A percentile compares a stretch with the other conserved stretches of the same genome.
Evolutionary conservation across 2,113 vertebrate species (phyloP).

Genomic region (Rhea pennata): DNA sequence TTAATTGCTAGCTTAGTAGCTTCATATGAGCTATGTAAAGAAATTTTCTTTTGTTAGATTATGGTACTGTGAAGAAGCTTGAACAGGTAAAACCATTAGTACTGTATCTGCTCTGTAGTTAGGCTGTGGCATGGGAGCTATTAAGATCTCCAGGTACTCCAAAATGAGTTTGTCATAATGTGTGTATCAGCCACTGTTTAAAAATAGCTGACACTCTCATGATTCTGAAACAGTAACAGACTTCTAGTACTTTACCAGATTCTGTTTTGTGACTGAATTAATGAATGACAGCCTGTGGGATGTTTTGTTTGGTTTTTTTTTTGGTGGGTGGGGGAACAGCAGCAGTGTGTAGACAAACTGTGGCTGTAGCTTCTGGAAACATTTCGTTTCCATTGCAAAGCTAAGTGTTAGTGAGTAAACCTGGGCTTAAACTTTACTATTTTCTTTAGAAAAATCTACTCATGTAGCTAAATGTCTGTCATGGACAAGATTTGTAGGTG

Average conservation of each 20-base stretch:
- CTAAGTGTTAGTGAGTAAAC: background rate
- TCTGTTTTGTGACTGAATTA: background rate
- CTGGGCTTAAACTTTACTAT: background rate
- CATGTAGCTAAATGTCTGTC: background rate
- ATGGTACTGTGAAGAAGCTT: background rate
- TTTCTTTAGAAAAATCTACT: background rate
- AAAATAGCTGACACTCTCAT: background rate
- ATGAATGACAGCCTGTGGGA: background rate
- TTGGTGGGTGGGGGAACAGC: rapidly evolving
- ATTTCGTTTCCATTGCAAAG: background rate
- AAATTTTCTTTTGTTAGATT: background rate
- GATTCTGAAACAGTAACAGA: background rate
- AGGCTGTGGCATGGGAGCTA: background rate
- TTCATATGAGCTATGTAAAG: background rate
- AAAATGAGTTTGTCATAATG: background rate
- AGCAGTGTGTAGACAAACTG: rapidly evolving
- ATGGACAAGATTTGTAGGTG: background rate
- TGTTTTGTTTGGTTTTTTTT: background rate
- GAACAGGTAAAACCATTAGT: background rate
- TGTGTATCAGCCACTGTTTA: background rate
- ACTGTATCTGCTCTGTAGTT: background rate
- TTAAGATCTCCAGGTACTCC: background rate
- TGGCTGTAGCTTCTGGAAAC: background rate
- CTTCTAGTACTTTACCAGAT: background rate
- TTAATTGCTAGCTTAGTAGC: background rate